Base-by-base conservation (phyloP, 1,140 invertebrate genomes). In the Bombus breviceps region DNA sequence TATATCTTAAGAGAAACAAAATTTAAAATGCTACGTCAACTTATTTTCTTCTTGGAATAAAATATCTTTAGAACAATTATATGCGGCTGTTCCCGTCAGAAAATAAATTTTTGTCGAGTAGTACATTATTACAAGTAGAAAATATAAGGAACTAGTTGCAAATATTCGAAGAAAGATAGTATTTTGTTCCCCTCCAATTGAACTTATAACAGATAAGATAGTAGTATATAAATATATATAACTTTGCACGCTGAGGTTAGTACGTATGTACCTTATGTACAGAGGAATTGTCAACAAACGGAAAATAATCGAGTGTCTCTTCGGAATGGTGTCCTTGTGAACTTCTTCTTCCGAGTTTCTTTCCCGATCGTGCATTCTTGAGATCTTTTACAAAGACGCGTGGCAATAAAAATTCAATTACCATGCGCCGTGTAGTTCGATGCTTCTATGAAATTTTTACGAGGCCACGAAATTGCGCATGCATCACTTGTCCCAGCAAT, bases 361-460 rank as follows among this genome's bases (percentile, higher is more conserved):
- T n/a, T 53, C 43, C 13, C 43, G 37, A 39, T 37, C 34, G 25
- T 1, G 32, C 32, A 47, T 68, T 53, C 78, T 25, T 47, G 13
- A 13, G 13, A 71, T 32, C 43, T 57, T 37, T 64, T 1, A 28
- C 43, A 37, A 15, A 28, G 9, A 34, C 32, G 41, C 41, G 22
- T 4, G 25, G 28, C 28, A 81, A 72, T 81, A 72, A 43, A 81
- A 81, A 13, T 72, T 22, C 79, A 81, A 81, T 81, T 81, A 81
- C 68, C 68, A 34, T 59, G 47, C 8, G 18, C n/a, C 53, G 34
- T 22, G 0, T 41, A 68, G 43, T 39, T 37, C 37, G 34, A 41
- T 28, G 28, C 15, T 41, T 81, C 59, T 72, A 81, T 81, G 79
- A 72, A 81, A 81, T 81, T 72, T 81, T 72, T 53, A 81, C 68